Percentiles rank a stretch among this genome's conserved stretches.
These are phyloP conservation scores for Elysia chlorotica DNA, from an alignment of 1,140 invertebrate genomes.

Conservation along the genomic window DNA sequence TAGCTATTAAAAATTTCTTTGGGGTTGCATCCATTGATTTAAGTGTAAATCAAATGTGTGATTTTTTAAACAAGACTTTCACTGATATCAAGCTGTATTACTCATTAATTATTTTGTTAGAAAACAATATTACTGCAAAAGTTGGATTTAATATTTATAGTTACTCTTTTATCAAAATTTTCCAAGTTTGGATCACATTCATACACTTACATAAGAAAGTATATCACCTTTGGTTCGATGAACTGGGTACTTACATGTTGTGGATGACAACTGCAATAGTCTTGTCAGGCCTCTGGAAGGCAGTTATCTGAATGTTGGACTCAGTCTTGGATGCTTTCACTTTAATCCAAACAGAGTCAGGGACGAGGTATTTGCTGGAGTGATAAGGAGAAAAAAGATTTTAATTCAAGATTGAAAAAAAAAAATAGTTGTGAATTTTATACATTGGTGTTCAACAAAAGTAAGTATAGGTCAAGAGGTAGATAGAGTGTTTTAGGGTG, in stretches of 20 bases:
- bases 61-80: neutral
- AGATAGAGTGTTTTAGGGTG: neutral
- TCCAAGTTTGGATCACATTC: neutral
- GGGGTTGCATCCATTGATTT: too few species aligned
- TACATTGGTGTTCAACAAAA: neutral
- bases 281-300: slow-evolving; percentile 13
- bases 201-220: neutral
- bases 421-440: neutral
- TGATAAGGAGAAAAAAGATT: neutral
- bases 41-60: neutral
- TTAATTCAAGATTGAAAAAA: neutral
- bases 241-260: slow-evolving; percentile 12
- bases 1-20: too few species aligned
- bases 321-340: neutral
- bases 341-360: slow-evolving; percentile 5
- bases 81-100: neutral
- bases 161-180: neutral
- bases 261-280: slow-evolving; percentile 9
- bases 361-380: slow-evolving; percentile 10
- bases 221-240: neutral
- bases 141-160: neutral
- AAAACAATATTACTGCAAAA: neutral
- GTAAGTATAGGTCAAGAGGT: neutral
- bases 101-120: neutral
- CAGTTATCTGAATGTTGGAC: neutral